These are phyloP conservation scores for Andrena fulva DNA, from an alignment of 2,888 invertebrate genomes.

Conservation along the genomic window DNA sequence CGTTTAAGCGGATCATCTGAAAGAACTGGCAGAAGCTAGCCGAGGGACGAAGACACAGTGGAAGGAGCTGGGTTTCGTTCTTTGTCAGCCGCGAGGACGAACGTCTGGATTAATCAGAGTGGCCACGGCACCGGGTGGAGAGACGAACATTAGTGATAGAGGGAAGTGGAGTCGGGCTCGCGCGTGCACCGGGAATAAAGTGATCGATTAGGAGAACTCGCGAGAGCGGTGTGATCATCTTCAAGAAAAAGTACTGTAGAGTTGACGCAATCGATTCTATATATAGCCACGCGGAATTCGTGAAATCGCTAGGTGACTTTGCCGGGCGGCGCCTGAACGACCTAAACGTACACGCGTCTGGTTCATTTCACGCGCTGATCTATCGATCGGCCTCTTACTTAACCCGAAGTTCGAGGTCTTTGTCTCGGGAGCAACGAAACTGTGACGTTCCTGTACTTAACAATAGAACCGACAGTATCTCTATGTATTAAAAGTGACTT, in stretches of 20 bases:
- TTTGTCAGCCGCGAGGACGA: conserved; percentile 52
- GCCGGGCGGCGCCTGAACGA: conserved; percentile 6
- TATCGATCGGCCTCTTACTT: background rate
- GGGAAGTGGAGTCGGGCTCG: background rate
- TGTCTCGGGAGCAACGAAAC: background rate
- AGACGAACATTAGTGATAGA: background rate
- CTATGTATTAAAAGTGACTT: background rate
- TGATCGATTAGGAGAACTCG: conserved; percentile 13
- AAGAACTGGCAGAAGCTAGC: conserved; percentile 26
- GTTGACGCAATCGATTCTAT: conserved; percentile 60
- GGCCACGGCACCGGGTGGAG: background rate
- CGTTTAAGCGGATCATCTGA: conserved; percentile 80
- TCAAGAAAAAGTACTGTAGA: conserved; percentile 16
- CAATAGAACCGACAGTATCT: background rate
- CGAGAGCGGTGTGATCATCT: conserved; percentile 25
- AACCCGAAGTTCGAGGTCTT: background rate
- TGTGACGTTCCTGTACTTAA: conserved; percentile 14
- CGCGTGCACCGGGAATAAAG: background rate
- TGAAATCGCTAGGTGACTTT: conserved; percentile 17
- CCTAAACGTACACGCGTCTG: background rate
- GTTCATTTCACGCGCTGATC: background rate
- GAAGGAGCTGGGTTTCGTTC: background rate
- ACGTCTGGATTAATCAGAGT: conserved; percentile 11
- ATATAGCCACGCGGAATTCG: conserved; percentile 52
- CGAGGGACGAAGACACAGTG: background rate